Evolutionary conservation across 2,888 invertebrate species (phyloP), one percentile per base, ranked within the genome.

Genomic region (Diaphora mendica): DNA sequence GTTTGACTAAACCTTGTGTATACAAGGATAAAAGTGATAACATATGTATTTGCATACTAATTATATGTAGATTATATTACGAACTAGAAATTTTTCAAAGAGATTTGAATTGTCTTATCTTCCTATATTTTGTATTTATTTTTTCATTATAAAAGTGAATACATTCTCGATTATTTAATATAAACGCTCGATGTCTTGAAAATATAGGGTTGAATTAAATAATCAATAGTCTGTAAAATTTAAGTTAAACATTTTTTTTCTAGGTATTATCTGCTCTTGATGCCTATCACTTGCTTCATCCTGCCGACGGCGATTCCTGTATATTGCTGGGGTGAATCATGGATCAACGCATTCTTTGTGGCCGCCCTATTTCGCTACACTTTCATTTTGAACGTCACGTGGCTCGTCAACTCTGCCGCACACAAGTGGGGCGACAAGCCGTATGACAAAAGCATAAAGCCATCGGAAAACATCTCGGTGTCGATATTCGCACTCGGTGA

Each of bases 401-500:
- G 98, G 99, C 96, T 98, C 76, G 98, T 99, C 59, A 99, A 99
- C 95, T 98, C 98, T 79, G 98, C 98, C 3, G 99, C 99, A 1
- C 99, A 99, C 94, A 96, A 97, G 86, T 97, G 97, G 96, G 98
- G 98, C 71, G 96, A 96, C 85, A 97, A 97, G 84, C 97, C 98
- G 26, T 98, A 97, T 88, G 97, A 98, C 91, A 97, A 96, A 96
- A 88, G 79, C 93, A 97, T 98, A 87, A 97, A 97, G 87, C 98
- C 98, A 0, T 93, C 97, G 0, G 97, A 98, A 89, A 98, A 98
- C 88, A 91, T 96, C 44, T 92, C 96, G 0, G 98, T 98, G 0
- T 95, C 98, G 0, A 79, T 97, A 0, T 93, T 97, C 81, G 97
- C 97, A 0, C 91, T 97, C 71, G 98, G 98, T 0, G 98, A 98